Conservation (phyloP, 1,140 invertebrate species). For the Polypedilum vanderplanki region DNA sequence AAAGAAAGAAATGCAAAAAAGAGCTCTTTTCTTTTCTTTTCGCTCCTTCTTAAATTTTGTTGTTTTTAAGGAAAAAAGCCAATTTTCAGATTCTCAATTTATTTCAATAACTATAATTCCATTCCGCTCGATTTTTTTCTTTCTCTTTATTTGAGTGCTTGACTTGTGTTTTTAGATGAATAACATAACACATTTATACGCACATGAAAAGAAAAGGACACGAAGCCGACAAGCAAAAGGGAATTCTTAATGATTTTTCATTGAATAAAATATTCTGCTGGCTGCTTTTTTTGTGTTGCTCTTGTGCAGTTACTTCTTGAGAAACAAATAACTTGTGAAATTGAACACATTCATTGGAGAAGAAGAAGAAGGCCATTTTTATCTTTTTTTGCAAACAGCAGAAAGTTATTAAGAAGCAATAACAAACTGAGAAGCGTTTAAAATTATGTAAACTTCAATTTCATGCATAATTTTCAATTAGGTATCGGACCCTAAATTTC, state of each 20-base stretch:
- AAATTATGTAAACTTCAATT: constrained; percentile 5
- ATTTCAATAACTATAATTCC: constrained; percentile 28
- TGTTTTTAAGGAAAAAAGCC: not conserved
- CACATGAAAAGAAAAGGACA: constrained; percentile 22
- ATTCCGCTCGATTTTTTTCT: not conserved
- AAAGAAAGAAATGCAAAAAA: not conserved
- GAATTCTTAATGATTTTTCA: constrained; percentile 27
- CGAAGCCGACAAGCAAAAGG: constrained; percentile 21
- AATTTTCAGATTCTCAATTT: constrained; percentile 23
- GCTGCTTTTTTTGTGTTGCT: not conserved
- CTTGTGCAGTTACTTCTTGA: not conserved
- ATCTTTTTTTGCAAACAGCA: not conserved
- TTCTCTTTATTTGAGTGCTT: not conserved
- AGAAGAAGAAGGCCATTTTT: too few relatives aligned
- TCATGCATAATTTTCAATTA: constrained; percentile 1
- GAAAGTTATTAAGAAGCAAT: constrained; percentile 19
- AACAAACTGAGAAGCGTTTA: constrained; percentile 17
- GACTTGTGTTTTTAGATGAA: constrained; percentile 15
- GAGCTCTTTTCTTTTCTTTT: too few relatives aligned
- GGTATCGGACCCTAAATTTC: too few relatives aligned
- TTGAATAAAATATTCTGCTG: constrained; percentile 25
- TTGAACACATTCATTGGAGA: constrained; percentile 22
- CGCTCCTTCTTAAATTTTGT: too few relatives aligned
- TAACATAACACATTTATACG: constrained; percentile 26
- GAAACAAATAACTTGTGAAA: constrained; percentile 26